phyloP scores from a whole-genome alignment of 2,113 vertebrate species.

The Tichodroma muraria region DNA sequence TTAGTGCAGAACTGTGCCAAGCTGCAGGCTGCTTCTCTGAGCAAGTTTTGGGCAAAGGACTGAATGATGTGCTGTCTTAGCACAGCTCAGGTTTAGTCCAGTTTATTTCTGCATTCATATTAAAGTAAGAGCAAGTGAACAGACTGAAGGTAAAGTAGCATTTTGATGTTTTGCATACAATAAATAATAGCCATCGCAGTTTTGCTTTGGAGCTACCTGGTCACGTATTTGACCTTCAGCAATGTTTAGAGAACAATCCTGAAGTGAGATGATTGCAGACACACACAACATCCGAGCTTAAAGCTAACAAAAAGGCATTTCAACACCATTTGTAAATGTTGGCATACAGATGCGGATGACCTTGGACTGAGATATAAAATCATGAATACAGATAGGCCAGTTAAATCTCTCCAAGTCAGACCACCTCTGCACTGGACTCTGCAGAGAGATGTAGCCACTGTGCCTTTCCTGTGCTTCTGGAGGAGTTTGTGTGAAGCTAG shows the following conservation, averaged over 20 bases:
- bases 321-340: not conserved
- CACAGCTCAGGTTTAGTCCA: not conserved
- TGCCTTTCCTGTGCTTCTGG: not conserved
- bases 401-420: not conserved
- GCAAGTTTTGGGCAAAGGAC: not conserved
- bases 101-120: not conserved
- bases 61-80: accelerated
- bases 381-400: not conserved
- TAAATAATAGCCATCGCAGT: not conserved
- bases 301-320: not conserved
- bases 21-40: not conserved
- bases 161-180: not conserved
- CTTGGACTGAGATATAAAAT: not conserved
- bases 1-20: not conserved
- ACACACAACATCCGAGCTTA: not conserved
- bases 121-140: not conserved
- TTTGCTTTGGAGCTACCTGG: not conserved
- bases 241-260: not conserved
- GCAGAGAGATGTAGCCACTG: not conserved
- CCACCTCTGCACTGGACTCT: not conserved
- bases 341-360: not conserved
- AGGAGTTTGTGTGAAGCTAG: not conserved
- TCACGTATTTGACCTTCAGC: not conserved
- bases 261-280: not conserved
- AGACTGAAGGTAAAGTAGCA: not conserved